A percentile compares a stretch with the other conserved stretches of the same genome.
Evolutionary conservation across 35 echinoderm and acorn worm species (phyloP).

Genomic region (Diadema setosum): DNA sequence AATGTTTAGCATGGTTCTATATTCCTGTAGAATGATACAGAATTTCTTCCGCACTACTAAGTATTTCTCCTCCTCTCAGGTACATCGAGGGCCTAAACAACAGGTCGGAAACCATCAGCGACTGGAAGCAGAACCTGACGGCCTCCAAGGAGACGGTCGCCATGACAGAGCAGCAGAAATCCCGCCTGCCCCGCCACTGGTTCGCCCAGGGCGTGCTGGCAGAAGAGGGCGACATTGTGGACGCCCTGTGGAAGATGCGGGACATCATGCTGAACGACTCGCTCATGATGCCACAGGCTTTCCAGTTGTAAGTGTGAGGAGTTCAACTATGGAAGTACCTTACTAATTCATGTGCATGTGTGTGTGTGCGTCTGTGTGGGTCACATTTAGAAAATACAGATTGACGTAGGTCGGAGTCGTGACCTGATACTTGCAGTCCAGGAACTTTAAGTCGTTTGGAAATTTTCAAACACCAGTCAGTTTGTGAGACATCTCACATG

Average conservation of each 20-base stretch:
- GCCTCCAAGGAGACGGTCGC: conserved; percentile 40
- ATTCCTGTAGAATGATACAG: too few relatives aligned
- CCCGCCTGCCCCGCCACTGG: conserved; percentile 63
- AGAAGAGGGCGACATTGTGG: conserved; percentile 66
- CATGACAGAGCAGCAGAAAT: conserved; percentile 51
- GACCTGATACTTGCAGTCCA: too few relatives aligned
- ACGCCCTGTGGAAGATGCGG: conserved; percentile 93
- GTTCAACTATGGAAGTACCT: too few relatives aligned
- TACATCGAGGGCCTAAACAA: conserved; percentile 89
- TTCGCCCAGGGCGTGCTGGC: conserved; percentile 50
- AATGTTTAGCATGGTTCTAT: too few relatives aligned
- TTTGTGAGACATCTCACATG: too few relatives aligned
- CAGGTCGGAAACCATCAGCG: conserved; percentile 47
- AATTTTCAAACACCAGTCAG: too few relatives aligned
- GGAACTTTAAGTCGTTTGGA: too few relatives aligned
- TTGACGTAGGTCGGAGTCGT: too few relatives aligned
- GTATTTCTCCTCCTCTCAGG: conserved; percentile 1
- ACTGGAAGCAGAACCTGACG: conserved; percentile 76
- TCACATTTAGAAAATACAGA: too few relatives aligned
- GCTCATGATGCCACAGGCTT: conserved; percentile 39
- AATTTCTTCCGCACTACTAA: neutral
- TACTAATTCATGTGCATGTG: too few relatives aligned
- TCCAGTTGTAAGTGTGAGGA: conserved; percentile 83
- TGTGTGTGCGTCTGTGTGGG: too few relatives aligned
- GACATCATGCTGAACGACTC: conserved; percentile 90